phyloP scores from a whole-genome alignment of 2,888 invertebrate species.

The Allacma fusca region DNA sequence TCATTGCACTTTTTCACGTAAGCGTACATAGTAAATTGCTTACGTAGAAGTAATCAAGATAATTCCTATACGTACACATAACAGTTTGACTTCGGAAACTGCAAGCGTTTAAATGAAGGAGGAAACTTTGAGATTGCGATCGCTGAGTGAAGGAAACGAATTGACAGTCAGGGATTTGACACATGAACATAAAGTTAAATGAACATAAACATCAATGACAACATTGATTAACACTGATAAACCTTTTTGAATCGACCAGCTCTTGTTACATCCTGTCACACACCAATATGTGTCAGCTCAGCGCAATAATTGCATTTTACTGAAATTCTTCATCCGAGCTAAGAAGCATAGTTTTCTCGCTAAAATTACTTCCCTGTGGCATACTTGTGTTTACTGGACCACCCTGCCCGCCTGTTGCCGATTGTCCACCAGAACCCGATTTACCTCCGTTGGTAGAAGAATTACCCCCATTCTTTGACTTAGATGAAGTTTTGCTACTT shows the following conservation, averaged over 20 bases:
- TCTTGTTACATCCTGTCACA: background rate
- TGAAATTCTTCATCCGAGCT: constrained; percentile 96
- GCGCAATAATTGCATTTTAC: constrained; percentile 65
- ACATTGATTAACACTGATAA: constrained; percentile 3
- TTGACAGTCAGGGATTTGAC: constrained; percentile 4
- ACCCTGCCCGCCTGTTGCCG: constrained; percentile 23
- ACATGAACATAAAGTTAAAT: background rate
- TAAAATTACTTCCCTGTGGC: constrained; percentile 72
- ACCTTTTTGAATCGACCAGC: background rate
- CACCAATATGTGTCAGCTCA: background rate
- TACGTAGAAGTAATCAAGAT: background rate
- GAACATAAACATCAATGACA: constrained; percentile 7
- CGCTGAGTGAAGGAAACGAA: constrained; percentile 4
- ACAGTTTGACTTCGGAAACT: background rate
- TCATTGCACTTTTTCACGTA: constrained; percentile 1
- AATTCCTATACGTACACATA: background rate
- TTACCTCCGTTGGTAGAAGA: background rate
- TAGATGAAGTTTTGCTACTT: constrained; percentile 36
- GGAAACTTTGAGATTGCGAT: background rate
- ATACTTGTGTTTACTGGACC: constrained; percentile 49
- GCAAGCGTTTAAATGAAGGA: constrained; percentile 7
- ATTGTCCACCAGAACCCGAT: constrained; percentile 19
- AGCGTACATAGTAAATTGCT: background rate
- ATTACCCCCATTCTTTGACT: constrained; percentile 30
- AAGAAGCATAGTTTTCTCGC: constrained; percentile 93